Base-by-base conservation (phyloP, 2,888 invertebrate species). In the Ecliptopera silaceata region DNA sequence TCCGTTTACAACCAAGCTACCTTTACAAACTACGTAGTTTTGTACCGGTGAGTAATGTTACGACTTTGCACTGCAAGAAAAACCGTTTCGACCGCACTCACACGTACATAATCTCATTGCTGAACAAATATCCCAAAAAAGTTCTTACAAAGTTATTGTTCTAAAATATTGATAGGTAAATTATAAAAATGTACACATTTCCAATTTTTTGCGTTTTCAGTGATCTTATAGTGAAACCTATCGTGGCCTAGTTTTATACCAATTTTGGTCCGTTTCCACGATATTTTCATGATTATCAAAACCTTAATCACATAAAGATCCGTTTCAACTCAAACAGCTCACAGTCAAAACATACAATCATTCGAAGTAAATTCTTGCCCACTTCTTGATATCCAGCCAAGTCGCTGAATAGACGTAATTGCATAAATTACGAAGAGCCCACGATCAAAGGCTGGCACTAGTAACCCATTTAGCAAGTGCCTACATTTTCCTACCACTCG, bases 371-470 rank as follows among this genome's bases (percentile, higher is more conserved):
- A 61, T 56, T 29, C 52, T 59, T 59, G 46, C 68, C 70, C 72
- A 69, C 48, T 75, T 74, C 72, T 71, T 74, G 70, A 75, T 75
- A 73, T 68, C 66, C 63, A 70, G 75, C 72, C 74, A 77, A 74
- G 68, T 69, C 63, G 66, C 68, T 67, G 70, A 73, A 71, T 66
- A 71, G 69, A 64, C 66, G 70, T 82, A 79, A 82, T 82, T 82
- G 77, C 75, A 80, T 80, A 78, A 80, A 82, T 80, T 82, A 79
- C 69, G 66, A 69, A 66, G 61, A 65, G 71, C 65, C 69, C 68
- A 72, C 69, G 77, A 77, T 80, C 80, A 80, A 80, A 80, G 77
- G 66, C 52, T 50, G 48, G 48, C 51, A 42, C 48, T 53, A 59
- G 54, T 52, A 56, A 59, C 51, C 56, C 39, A 56, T 54, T 56